Evolutionary conservation across 2,888 invertebrate genomes (phyloP), one percentile per base, ranked within the genome.

Genomic region (Meteorus colon): DNA sequence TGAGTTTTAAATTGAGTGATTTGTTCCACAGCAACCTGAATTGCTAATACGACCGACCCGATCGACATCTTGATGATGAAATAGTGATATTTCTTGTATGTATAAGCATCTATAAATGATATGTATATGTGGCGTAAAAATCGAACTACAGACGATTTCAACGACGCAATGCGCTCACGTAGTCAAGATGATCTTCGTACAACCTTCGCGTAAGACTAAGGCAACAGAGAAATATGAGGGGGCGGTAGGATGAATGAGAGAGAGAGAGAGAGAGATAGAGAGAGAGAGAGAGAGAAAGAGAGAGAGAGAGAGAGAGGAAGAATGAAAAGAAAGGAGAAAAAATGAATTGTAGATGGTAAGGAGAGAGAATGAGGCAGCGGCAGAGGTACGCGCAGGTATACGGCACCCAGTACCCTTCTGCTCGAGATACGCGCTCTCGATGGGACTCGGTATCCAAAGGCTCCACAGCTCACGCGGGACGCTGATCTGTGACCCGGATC

Each of bases 401-500:
- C 79, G 80, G 81, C 77, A 82, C 78, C 77, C 78, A 81, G 84
- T 84, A 84, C 82, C 84, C 85, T 85, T 86, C 86, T 86, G 86
- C 87, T 87, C 86, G 85, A 86, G 86, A 87, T 88, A 87, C 87
- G 87, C 87, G 87, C 86, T 86, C 87, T 88, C 87, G 87, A 87
- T 87, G 87, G 83, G 86, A 86, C 84, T 85, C 77, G 68, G 74
- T 79, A 80, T 81, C 81, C 81, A 81, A 79, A 78, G 83, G 82
- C 85, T 84, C 86, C 82, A 82, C 82, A 82, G 83, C 84, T 85
- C 86, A 85, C 82, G 84, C 86, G 85, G 86, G 85, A 86, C 82
- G 87, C 87, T 89, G 89, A 89, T 89, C 89, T 89, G 88, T 88
- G 89, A 89, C 89, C 89, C 89, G 89, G 89, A 89, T 89, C 89